phyloP scores from a whole-genome alignment of 2,888 invertebrate species.

The Ectemnius cavifrons region DNA sequence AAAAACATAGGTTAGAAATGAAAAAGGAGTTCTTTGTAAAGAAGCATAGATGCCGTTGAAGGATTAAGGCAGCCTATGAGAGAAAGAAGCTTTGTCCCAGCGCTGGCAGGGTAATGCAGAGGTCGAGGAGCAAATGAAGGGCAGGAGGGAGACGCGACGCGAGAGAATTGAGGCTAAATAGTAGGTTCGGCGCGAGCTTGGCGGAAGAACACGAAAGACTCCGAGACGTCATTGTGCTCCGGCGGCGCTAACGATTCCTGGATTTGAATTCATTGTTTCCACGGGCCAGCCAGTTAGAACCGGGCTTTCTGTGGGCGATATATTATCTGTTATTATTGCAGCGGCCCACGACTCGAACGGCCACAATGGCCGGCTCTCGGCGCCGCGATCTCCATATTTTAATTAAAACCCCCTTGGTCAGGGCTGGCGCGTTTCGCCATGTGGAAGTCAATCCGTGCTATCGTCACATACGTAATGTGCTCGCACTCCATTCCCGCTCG shows the following conservation, averaged over 20 bases:
- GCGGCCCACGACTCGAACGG: slow-evolving; percentile 59
- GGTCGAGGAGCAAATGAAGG: neutral
- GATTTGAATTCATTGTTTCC: slow-evolving; percentile 73
- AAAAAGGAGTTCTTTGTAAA: too few relatives aligned
- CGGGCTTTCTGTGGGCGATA: slow-evolving; percentile 64
- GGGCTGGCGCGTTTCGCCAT: slow-evolving; percentile 31
- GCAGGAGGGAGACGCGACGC: neutral
- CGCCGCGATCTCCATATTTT: slow-evolving; percentile 75
- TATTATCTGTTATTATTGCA: slow-evolving; percentile 76
- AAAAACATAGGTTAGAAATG: too few relatives aligned
- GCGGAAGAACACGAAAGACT: slow-evolving; percentile 45
- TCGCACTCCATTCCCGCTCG: too few relatives aligned
- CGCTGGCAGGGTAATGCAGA: neutral
- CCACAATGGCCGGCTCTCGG: slow-evolving; percentile 70
- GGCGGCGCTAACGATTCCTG: slow-evolving; percentile 63
- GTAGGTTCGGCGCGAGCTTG: slow-evolving; percentile 1
- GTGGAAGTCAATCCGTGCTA: slow-evolving; percentile 49
- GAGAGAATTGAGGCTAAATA: neutral
- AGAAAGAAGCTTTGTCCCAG: too few relatives aligned
- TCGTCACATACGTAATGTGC: slow-evolving; percentile 23
- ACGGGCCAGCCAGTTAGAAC: slow-evolving; percentile 63
- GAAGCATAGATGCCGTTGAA: too few relatives aligned
- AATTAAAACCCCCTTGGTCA: slow-evolving; percentile 71
- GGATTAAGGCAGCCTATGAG: too few relatives aligned
- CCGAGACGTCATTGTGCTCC: slow-evolving; percentile 65